Percentiles rank a stretch among this genome's conserved stretches.
Evolutionary conservation across 1,140 invertebrate species (phyloP).

Genomic region (Magallana gigas): DNA sequence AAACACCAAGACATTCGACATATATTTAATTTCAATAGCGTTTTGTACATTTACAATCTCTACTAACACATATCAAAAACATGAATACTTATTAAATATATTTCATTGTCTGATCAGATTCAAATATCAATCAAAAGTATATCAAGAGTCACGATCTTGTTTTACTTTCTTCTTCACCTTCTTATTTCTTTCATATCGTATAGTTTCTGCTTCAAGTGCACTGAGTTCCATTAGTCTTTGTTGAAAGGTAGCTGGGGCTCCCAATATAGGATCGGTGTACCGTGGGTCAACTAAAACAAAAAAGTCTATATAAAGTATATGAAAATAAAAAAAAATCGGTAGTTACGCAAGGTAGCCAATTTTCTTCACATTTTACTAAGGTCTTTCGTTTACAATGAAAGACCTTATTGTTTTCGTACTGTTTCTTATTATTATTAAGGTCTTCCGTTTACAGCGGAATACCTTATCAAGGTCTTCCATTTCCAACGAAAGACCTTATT

Average conservation of each 20-base stretch:
- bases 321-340: too few relatives aligned
- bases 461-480: too few relatives aligned
- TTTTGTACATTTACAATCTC: too few relatives aligned
- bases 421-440: too few relatives aligned
- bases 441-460: too few relatives aligned
- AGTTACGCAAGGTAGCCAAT: too few relatives aligned
- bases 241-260: constrained; percentile 70
- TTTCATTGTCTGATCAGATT: background rate
- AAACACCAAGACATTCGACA: too few relatives aligned
- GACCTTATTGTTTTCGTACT: too few relatives aligned
- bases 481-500: too few relatives aligned
- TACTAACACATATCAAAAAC: background rate
- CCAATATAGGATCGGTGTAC: constrained; percentile 70
- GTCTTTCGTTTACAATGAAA: too few relatives aligned
- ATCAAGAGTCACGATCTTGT: constrained; percentile 70
- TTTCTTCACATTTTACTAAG: too few relatives aligned
- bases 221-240: constrained; percentile 71
- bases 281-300: constrained; percentile 65
- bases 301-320: background rate
- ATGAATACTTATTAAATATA: background rate
- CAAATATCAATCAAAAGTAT: background rate
- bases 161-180: constrained; percentile 74
- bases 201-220: constrained; percentile 73
- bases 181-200: constrained; percentile 71
- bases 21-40: too few relatives aligned